These are phyloP conservation scores for Lithophane semibrunnea DNA, from an alignment of 2,888 invertebrate species.

Conservation along the genomic window DNA sequence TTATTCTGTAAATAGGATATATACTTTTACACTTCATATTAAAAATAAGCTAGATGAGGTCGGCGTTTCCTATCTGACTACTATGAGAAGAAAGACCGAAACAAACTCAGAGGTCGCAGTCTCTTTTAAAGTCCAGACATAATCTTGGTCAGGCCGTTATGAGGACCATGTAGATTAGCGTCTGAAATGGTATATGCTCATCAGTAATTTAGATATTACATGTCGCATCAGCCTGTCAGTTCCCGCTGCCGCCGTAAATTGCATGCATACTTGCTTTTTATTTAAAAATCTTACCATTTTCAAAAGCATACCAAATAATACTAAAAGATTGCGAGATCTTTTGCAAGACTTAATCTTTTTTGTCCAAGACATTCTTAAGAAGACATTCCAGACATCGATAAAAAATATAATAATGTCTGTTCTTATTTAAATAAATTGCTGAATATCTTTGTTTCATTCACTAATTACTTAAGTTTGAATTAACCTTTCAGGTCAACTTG, in stretches of 20 bases:
- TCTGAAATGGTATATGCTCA: neutral
- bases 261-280: neutral
- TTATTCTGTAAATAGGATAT: no score
- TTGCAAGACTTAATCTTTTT: neutral
- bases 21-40: no score
- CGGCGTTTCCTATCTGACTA: no score
- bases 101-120: no score
- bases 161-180: no score
- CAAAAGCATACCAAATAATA: neutral
- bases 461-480: constrained; percentile 15
- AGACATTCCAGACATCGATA: constrained; percentile 8
- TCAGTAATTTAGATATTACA: neutral
- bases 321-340: neutral
- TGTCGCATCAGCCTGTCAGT: no score
- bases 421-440: constrained; percentile 14
- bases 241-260: neutral
- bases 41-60: no score
- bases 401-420: constrained; percentile 16
- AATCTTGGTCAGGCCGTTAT: no score
- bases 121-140: no score
- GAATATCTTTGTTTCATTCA: constrained; percentile 15
- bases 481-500: constrained; percentile 13
- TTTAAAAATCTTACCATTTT: neutral
- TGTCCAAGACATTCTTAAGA: neutral
- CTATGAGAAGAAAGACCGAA: no score